phyloP scores from a whole-genome alignment of 2,888 invertebrate genomes.

The Charanyca ferruginea region DNA sequence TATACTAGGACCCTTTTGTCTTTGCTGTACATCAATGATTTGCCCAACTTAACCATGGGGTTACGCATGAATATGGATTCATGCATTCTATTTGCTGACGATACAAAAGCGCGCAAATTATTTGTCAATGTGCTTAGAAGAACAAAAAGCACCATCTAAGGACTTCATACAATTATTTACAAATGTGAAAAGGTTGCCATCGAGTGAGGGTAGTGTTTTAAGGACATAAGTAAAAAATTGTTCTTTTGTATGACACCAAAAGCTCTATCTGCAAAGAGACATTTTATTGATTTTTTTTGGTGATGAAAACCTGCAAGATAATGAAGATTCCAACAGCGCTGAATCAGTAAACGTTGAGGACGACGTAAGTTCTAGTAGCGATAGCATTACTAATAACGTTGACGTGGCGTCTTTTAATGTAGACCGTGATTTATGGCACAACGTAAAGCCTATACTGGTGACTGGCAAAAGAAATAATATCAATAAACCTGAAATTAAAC shows the following conservation, averaged over 20 bases:
- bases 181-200: slow-evolving; percentile 11
- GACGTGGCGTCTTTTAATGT: slow-evolving; percentile 14
- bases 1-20: too few species aligned
- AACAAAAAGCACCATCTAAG: slow-evolving; percentile 25
- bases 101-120: slow-evolving; percentile 9
- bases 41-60: too few species aligned
- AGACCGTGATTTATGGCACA: slow-evolving; percentile 15
- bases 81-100: too few species aligned
- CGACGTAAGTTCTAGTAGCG: slow-evolving; percentile 16
- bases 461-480: slow-evolving; percentile 23
- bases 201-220: slow-evolving; percentile 25
- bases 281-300: slow-evolving; percentile 17
- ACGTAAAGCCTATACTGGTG: slow-evolving; percentile 16
- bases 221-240: slow-evolving; percentile 19
- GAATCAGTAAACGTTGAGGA: slow-evolving; percentile 8
- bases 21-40: too few species aligned
- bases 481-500: slow-evolving; percentile 5
- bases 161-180: slow-evolving; percentile 17
- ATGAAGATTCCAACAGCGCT: slow-evolving; percentile 8
- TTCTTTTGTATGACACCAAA: slow-evolving; percentile 25
- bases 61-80: too few species aligned
- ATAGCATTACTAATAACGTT: slow-evolving; percentile 1
- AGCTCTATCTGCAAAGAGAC: slow-evolving; percentile 9
- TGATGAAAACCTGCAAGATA: slow-evolving; percentile 10
- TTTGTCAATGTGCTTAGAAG: slow-evolving; percentile 20